Conservation (phyloP, 64 coral and sea anemone species). For the Actinia tenebrosa region DNA sequence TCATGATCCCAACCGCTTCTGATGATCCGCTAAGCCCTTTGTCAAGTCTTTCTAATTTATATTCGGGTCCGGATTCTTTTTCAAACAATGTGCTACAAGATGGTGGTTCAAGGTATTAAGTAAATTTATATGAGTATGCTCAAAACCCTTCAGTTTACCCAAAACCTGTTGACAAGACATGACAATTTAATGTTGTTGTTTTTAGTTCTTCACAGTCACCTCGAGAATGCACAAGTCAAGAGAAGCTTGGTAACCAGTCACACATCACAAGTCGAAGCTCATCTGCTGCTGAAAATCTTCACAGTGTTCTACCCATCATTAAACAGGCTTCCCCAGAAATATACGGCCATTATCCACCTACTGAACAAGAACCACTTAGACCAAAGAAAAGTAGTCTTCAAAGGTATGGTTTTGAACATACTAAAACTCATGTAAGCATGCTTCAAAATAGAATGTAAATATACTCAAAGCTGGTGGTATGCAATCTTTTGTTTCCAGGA, state of each 20-base stretch:
- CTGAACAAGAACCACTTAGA: slow-evolving; percentile 58
- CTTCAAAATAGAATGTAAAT: no score
- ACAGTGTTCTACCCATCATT: slow-evolving; percentile 56
- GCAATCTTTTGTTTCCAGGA: slow-evolving; percentile 37
- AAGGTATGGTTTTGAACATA: slow-evolving; percentile 34
- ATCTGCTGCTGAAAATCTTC: background rate
- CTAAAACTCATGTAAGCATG: no score
- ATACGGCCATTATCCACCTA: slow-evolving; percentile 68
- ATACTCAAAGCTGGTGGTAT: no score
- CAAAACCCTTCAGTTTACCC: background rate
- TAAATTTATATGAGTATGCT: no score
- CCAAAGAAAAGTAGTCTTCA: slow-evolving; percentile 73
- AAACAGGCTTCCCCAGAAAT: slow-evolving; percentile 61
- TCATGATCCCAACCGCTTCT: slow-evolving; percentile 73
- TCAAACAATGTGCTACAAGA: background rate
- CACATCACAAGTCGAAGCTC: background rate
- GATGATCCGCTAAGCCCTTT: slow-evolving; percentile 51
- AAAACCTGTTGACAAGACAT: background rate
- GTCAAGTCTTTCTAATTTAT: slow-evolving; percentile 29
- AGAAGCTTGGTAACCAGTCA: background rate
- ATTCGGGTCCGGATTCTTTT: background rate
- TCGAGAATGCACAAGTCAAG: background rate
- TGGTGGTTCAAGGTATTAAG: background rate
- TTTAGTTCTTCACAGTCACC: background rate
- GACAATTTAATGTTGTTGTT: background rate